Evolutionary conservation across 1,140 invertebrate genomes (phyloP).

Genomic region (Polypedilum pembai): DNA sequence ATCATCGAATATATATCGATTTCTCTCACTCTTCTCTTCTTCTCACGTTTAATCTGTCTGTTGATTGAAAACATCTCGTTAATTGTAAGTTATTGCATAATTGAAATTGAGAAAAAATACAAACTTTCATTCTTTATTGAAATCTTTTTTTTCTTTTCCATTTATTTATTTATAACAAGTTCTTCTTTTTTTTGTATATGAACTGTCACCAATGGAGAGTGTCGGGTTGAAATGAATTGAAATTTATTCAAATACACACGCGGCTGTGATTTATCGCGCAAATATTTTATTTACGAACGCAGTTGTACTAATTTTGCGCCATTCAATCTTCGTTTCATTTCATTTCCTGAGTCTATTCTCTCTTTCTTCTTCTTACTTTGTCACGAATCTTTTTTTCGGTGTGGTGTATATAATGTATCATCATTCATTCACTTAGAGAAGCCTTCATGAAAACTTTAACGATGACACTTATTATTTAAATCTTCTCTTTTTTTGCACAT

Average conservation of each 20-base stretch:
- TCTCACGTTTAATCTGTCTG: neutral
- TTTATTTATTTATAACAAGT: too few relatives aligned
- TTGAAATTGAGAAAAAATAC: neutral
- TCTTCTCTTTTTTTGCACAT: too few relatives aligned
- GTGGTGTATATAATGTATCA: neutral
- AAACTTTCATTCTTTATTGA: constrained; percentile 6
- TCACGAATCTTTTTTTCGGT: neutral
- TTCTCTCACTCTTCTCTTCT: neutral
- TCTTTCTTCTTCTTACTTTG: neutral
- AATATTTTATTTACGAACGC: constrained; percentile 5
- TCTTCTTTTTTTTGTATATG: neutral
- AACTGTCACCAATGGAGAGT: neutral
- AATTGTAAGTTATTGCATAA: constrained; percentile 10
- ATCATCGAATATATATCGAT: constrained; percentile 1
- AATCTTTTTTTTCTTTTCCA: neutral
- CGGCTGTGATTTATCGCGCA: neutral
- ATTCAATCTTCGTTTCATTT: neutral
- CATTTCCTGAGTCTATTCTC: neutral
- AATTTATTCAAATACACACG: too few relatives aligned
- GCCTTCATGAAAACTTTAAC: neutral
- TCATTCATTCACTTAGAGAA: constrained; percentile 9
- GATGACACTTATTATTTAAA: too few relatives aligned
- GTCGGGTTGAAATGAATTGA: neutral
- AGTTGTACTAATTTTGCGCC: neutral
- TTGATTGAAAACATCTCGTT: neutral